phyloP scores from a whole-genome alignment of 2,113 vertebrate species.

The Pardalotus punctatus region DNA sequence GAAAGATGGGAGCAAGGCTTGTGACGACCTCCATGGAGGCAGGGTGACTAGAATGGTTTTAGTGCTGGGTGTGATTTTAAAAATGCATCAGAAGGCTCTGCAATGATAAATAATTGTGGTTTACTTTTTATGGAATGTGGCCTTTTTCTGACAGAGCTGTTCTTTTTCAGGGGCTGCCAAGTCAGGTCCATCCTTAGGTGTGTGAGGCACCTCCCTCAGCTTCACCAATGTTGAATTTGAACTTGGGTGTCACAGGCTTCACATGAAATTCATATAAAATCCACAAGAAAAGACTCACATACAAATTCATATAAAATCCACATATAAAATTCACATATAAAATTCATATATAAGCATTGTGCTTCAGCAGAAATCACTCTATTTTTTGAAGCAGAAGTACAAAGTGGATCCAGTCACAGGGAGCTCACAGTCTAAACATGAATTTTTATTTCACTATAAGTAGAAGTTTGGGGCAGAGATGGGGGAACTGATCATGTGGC shows the following conservation, averaged over 20 bases:
- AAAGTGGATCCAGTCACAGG: background rate
- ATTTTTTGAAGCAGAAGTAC: background rate
- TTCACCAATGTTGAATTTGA: background rate
- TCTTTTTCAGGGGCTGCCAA: background rate
- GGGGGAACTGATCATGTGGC: no score
- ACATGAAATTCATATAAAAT: background rate
- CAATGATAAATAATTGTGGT: background rate
- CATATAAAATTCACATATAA: background rate
- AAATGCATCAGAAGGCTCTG: background rate
- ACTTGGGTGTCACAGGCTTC: background rate
- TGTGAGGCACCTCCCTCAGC: background rate
- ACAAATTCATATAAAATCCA: background rate
- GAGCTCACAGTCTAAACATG: background rate
- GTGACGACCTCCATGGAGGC: fast-evolving
- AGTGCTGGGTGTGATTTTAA: background rate
- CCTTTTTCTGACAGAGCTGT: background rate
- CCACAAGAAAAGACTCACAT: no score
- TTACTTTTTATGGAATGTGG: background rate
- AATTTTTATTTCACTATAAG: background rate
- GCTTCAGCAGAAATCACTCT: background rate
- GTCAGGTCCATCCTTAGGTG: background rate
- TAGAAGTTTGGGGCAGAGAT: background rate
- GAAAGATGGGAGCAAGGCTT: background rate
- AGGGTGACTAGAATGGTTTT: background rate
- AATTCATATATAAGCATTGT: background rate